Percentiles rank a stretch among this genome's conserved stretches.
Evolutionary conservation across 2,888 invertebrate species (phyloP).

Genomic region (Papilio elwesi): DNA sequence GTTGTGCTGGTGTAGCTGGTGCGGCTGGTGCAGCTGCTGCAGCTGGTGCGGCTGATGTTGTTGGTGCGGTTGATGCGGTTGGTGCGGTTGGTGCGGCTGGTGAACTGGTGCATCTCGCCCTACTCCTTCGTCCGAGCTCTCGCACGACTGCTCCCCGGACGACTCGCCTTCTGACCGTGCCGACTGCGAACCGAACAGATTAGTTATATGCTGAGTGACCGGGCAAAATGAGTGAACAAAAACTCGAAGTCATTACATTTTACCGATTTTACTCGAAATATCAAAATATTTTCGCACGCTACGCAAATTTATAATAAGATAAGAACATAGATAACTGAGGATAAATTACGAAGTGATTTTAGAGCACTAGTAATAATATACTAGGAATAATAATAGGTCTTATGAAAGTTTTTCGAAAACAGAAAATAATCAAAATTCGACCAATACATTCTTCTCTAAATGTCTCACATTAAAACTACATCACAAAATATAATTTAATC

Average conservation of each 20-base stretch:
- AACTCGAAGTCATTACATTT: no score
- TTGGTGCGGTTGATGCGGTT: constrained; percentile 52
- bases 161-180: constrained; percentile 79
- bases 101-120: constrained; percentile 70
- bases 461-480: constrained; percentile 4
- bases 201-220: background rate
- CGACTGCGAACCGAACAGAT: constrained; percentile 59
- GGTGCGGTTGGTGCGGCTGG: constrained; percentile 48
- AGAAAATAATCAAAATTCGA: background rate
- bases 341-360: no score
- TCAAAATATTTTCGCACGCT: no score
- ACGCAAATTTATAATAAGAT: no score
- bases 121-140: constrained; percentile 79
- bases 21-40: constrained; percentile 50
- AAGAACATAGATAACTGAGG: no score
- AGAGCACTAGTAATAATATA: no score
- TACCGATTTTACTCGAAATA: no score
- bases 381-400: no score
- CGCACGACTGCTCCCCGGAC: constrained; percentile 78
- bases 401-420: no score
- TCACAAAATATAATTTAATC: constrained; percentile 34
- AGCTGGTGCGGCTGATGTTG: constrained; percentile 44
- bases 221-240: no score
- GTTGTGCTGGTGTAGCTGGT: constrained; percentile 47
- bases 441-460: background rate